These are phyloP conservation scores for Acronicta alni DNA, from an alignment of 2,888 invertebrate species.

Conservation along the genomic window DNA sequence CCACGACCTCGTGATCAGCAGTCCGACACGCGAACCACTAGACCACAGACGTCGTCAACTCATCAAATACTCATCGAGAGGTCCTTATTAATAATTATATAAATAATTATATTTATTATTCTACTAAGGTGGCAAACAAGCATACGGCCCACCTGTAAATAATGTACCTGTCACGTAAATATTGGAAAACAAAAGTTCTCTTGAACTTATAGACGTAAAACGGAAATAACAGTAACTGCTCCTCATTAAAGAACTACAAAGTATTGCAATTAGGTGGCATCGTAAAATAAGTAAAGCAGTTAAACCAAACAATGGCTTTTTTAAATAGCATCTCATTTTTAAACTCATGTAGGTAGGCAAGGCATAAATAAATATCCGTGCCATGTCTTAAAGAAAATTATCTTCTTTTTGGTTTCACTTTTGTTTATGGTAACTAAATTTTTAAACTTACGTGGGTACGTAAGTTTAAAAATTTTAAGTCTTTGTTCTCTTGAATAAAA, in stretches of 20 bases:
- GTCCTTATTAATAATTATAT: no score
- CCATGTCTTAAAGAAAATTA: constrained; percentile 20
- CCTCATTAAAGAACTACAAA: constrained; percentile 15
- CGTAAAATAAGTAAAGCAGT: constrained; percentile 9
- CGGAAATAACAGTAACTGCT: constrained; percentile 20
- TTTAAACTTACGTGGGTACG: constrained; percentile 3
- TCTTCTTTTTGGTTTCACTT: constrained; percentile 20
- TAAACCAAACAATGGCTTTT: constrained; percentile 33
- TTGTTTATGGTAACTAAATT: constrained; percentile 3
- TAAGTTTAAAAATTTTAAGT: no score
- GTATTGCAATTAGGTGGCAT: constrained; percentile 19
- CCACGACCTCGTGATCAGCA: no score
- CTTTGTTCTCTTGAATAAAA: no score
- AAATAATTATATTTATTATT: no score
- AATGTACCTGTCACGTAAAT: constrained; percentile 2
- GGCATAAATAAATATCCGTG: constrained; percentile 20
- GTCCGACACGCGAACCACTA: no score
- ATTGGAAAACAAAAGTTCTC: neutral
- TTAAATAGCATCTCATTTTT: constrained; percentile 16
- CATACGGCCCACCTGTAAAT: neutral
- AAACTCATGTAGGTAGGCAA: constrained; percentile 7
- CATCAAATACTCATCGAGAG: no score
- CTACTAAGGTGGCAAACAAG: no score
- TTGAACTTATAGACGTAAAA: constrained; percentile 6
- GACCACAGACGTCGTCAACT: no score